Base-by-base conservation (phyloP, 37 sponge, comb jelly and placozoan genomes). In the Cliona cf. orientalis region DNA sequence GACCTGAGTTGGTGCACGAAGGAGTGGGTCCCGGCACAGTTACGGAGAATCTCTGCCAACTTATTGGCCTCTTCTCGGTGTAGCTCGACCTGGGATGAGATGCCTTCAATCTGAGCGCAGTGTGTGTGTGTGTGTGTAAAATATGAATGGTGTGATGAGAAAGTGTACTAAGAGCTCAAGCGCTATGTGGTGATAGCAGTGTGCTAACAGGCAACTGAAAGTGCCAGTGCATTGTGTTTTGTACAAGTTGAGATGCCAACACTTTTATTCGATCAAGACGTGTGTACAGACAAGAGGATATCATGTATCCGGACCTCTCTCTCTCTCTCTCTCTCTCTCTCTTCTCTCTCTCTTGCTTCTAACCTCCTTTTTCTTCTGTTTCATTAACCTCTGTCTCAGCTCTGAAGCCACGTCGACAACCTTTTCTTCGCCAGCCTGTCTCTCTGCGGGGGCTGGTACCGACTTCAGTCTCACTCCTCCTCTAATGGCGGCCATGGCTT, bases 321-420 rank as follows among this genome's bases (percentile, higher is more conserved):
- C n/a, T n/a, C n/a, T n/a, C n/a, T n/a, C n/a, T n/a, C n/a, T n/a
- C n/a, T n/a, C n/a, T n/a, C n/a, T 6, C 63, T 61, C 63, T 25
- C 28, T 61, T 22, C 26, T 22, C n/a, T 28, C 7, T 22, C n/a
- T 22, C 26, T 28, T 61, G 25, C 26, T 28, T 61, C 63, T n/a
- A n/a, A n/a, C n/a, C n/a, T n/a, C n/a, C n/a, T n/a, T n/a, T n/a
- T n/a, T n/a, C n/a, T n/a, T n/a, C n/a, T n/a, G n/a, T n/a, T n/a
- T 62, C 64, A 62, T 72, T 46, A 85, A 32, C 69, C 55, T 86
- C 28, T 55, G 68, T 25, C 74, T 22, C 61, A 91, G 28, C 78
- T 91, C 91, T 44, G 86, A 75, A 3, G 66, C 49, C n/a, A 86
- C 71, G 62, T 91, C 87, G 5, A 82, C 73, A 21, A 78, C 83